Evolutionary conservation across 2,888 invertebrate species (phyloP), one percentile per base, ranked within the genome.

Genomic region (Anthrax anthrax): DNA sequence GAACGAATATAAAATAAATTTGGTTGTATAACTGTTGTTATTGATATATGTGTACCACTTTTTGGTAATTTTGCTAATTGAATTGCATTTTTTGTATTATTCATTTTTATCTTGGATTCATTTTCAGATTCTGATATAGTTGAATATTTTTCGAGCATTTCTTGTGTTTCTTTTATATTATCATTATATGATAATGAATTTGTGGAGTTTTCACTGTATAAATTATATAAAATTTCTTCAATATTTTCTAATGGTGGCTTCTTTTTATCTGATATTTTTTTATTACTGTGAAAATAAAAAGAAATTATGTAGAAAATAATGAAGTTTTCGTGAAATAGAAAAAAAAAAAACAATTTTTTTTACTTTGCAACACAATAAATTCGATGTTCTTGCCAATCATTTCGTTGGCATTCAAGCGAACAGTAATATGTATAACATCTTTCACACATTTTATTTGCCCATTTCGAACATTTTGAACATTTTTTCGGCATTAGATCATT

Each of bases 361-460:
- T 32, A 32, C 29, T 16, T n/a, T 8, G 6, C 6, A 36, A 44
- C 57, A 42, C 61, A 61, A 34, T 53, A 43, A 40, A 53, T 54
- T 16, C 58, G 57, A 56, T 61, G 61, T 8, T 50, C 45, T 6
- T 44, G 50, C 61, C 61, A 61, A 37, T 60, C 56, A 3, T 46
- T 48, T 4, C 48, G 48, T 14, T 65, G 63, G 27, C 66, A 66
- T 19, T 54, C 52, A 1, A 54, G 39, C 45, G 60, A 56, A 38
- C 66, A 66, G 43, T 59, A 63, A 39, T 54, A 42, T 12, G 54
- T 46, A 8, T 54, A 53, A 40, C 61, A 61, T 12, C 58, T 52
- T 17, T 53, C 49, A 19, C 61, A 61, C 10, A 57, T 43, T 18
- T 50, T 52, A 37, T 56, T 56, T 16, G 58, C 56, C 2, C 42